Evolutionary conservation across 2,797 vertebrate species (phyloP).

Genomic region (Pitangus sulphuratus): DNA sequence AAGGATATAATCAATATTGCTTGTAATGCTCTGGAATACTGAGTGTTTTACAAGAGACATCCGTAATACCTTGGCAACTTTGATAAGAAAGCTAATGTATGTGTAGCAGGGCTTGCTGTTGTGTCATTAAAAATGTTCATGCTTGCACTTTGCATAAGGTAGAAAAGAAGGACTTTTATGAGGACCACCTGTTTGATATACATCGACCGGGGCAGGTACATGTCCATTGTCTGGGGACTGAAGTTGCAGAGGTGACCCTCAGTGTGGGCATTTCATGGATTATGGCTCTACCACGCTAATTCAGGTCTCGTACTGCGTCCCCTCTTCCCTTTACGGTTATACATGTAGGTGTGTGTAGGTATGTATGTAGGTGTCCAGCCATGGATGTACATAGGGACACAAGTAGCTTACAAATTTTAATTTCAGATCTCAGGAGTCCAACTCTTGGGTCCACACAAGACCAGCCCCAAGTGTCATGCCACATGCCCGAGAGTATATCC

Average conservation of each 20-base stretch:
- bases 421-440: background rate
- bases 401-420: background rate
- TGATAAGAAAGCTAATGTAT: background rate
- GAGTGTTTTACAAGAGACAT: background rate
- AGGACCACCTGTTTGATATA: background rate
- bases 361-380: background rate
- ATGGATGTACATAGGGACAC: background rate
- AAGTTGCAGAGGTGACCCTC: background rate
- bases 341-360: too few relatives aligned
- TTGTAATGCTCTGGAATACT: background rate
- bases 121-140: background rate
- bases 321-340: background rate
- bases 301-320: background rate
- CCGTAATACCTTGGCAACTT: background rate
- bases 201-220: rapidly evolving
- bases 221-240: rapidly evolving
- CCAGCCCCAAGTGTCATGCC: background rate
- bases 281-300: background rate
- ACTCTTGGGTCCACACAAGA: background rate
- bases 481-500: background rate
- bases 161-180: background rate
- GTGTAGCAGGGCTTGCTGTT: background rate
- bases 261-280: background rate
- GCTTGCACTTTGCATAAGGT: background rate
- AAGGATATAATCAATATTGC: background rate